Conservation (phyloP, 2,797 vertebrate species). For the Rhinogobio ventralis region DNA sequence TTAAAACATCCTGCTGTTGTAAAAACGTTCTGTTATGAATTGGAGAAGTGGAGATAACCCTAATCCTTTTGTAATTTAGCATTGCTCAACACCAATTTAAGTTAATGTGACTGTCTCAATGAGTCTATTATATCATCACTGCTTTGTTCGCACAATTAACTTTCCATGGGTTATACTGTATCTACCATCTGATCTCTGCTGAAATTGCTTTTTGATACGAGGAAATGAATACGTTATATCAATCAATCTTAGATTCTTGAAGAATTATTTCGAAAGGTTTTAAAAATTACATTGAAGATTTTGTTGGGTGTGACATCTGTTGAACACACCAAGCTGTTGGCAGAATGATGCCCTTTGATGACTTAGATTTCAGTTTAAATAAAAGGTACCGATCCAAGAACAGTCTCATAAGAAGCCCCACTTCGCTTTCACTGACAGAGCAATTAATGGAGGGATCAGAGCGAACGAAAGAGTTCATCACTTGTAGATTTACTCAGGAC, state of each 20-base stretch:
- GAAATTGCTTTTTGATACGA: slow-evolving; percentile 44
- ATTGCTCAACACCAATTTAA: slow-evolving; percentile 41
- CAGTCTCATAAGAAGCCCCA: neutral
- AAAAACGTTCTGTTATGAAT: slow-evolving; percentile 36
- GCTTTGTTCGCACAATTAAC: slow-evolving; percentile 51
- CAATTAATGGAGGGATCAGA: slow-evolving; percentile 46
- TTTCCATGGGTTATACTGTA: slow-evolving; percentile 43
- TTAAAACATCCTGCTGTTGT: slow-evolving; percentile 29
- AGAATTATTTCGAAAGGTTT: slow-evolving; percentile 42
- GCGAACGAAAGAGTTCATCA: slow-evolving; percentile 34
- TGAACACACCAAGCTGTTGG: neutral
- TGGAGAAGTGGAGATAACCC: slow-evolving; percentile 20
- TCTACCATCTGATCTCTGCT: slow-evolving; percentile 48
- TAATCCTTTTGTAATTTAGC: slow-evolving; percentile 43
- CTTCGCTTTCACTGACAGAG: slow-evolving; percentile 20
- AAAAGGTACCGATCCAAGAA: slow-evolving; percentile 19
- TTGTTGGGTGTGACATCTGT: neutral
- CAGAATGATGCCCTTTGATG: neutral
- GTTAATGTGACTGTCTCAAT: slow-evolving; percentile 44
- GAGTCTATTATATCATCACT: slow-evolving; percentile 46
- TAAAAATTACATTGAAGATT: slow-evolving; percentile 11
- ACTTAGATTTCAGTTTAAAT: neutral
- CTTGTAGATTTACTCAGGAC: slow-evolving; percentile 44
- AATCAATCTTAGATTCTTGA: slow-evolving; percentile 35
- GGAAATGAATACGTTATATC: slow-evolving; percentile 26